Base-by-base conservation (phyloP, 2,113 vertebrate genomes). In the Picathartes gymnocephalus region DNA sequence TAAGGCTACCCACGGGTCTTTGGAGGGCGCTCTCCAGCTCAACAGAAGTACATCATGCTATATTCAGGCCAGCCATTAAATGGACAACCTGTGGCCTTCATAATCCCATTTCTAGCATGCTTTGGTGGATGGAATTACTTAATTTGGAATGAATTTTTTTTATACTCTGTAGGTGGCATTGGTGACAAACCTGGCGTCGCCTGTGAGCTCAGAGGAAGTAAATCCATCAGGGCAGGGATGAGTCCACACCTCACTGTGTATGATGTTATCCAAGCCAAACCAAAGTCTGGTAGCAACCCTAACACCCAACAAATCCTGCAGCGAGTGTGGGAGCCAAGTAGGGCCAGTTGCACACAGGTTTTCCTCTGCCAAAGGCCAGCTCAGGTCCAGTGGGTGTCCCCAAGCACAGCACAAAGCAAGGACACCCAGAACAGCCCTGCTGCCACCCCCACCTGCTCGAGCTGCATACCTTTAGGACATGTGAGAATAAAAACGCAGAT, bases 1-100 rank as follows among this genome's bases (percentile, higher is more conserved):
- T n/a, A 37, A 81, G 11, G 53, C n/a, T 27, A 47, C 5, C 1
- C 69, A 56, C 0, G 0, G 86, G 28, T 58, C 44, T 51, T 24
- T 9, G 21, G 44, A 73, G n/a, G 24, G 22, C 16, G 4, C 22
- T 65, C 48, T 58, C 53, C 40, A 68, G 35, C 31, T 22, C 3
- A 1, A 15, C 44, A 93, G 54, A 37, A 58, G 31, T 6, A 5
- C 7, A 11, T 40, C 17, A 14, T 11, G 31, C 27, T 35, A 7
- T 4, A 24, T 30, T 22, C 24, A 73, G 37, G 37, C 28, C 71
- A 50, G 45, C 30, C 58, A 44, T 18, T 23, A 72, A 88, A 61
- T 11, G 7, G 37, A 7, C 17, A 61, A 5, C 11, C 20, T 20
- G 17, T 42, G 33, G 20, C 51, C 69, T 81, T 69, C 73, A 9